A percentile compares a stretch with the other conserved stretches of the same genome.
phyloP scores from a whole-genome alignment of 1,140 invertebrate genomes.

The Solenopsis invicta region DNA sequence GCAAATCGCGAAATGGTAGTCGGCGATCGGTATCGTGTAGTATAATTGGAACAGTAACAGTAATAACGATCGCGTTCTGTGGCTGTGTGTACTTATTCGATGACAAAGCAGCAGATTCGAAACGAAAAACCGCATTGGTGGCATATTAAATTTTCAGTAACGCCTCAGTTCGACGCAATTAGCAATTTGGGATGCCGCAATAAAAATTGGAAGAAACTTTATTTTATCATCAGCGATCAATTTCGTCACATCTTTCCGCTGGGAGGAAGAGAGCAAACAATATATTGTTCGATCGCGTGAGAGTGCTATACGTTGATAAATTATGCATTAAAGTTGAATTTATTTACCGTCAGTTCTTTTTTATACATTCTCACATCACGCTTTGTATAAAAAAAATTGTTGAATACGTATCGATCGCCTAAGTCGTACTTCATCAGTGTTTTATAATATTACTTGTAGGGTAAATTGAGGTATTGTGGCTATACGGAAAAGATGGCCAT shows the following conservation, averaged over 20 bases:
- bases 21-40: background rate
- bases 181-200: background rate
- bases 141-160: constrained; percentile 50
- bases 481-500: too few species aligned
- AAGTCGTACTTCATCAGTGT: too few species aligned
- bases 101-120: constrained; percentile 21
- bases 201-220: constrained; percentile 46
- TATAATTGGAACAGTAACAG: constrained; percentile 23
- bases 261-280: background rate
- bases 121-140: constrained; percentile 16
- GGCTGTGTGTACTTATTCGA: background rate
- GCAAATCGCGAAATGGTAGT: background rate
- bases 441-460: too few species aligned
- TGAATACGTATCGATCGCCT: too few species aligned
- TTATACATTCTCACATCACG: background rate
- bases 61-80: constrained; percentile 30
- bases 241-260: background rate
- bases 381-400: too few species aligned
- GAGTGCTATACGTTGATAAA: background rate
- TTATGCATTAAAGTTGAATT: background rate
- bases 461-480: too few species aligned
- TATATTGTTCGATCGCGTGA: background rate
- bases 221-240: constrained; percentile 22
- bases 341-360: background rate
- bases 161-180: background rate